These are phyloP conservation scores for Amblyornis subalaris DNA, from an alignment of 2,113 vertebrate genomes.

Conservation along the genomic window DNA sequence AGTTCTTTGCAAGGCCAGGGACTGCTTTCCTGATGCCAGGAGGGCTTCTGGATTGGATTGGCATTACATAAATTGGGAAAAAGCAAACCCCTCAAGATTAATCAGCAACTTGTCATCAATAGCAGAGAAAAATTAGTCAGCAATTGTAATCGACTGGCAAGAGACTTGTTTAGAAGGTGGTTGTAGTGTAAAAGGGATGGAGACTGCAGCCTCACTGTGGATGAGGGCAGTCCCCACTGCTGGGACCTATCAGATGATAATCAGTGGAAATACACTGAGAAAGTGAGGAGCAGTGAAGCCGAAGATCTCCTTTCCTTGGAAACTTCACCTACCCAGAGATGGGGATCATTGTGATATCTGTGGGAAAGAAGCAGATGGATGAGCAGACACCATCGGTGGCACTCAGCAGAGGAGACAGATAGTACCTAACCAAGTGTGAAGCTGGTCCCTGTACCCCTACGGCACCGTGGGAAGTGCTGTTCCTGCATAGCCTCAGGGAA, in stretches of 20 bases:
- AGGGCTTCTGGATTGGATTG: background rate
- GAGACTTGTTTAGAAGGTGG: background rate
- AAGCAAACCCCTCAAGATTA: background rate
- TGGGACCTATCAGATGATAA: background rate
- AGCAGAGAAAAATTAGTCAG: background rate
- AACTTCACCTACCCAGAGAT: background rate
- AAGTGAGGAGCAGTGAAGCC: background rate
- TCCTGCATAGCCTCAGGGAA: background rate
- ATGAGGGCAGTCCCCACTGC: background rate
- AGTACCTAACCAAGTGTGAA: background rate
- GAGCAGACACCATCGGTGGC: background rate
- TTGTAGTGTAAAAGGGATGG: background rate
- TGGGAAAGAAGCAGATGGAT: background rate
- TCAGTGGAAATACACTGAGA: background rate
- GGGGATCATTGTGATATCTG: background rate
- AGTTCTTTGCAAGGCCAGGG: background rate
- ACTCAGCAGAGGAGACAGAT: background rate
- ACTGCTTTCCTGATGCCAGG: background rate
- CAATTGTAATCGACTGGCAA: background rate
- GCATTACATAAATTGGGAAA: background rate
- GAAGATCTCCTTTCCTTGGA: background rate
- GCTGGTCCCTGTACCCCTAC: background rate
- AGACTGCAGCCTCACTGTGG: background rate
- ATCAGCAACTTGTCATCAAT: background rate
- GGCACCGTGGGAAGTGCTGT: accelerated